Base-by-base conservation (phyloP, 2,888 invertebrate species). In the Melanchra persicariae region DNA sequence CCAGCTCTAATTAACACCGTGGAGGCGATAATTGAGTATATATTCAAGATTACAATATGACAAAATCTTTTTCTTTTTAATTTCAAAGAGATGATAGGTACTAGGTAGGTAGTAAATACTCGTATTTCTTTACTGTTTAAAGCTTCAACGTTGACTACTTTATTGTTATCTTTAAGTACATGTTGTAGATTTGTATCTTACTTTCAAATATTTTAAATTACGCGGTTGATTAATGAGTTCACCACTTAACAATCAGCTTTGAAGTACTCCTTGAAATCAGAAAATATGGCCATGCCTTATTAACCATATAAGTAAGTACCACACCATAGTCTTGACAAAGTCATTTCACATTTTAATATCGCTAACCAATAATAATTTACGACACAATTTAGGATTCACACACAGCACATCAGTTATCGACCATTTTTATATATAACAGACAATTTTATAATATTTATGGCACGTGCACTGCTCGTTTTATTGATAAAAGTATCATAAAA, bases 401-500 rank as follows among this genome's bases (percentile, higher is more conserved):
- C 54, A 58, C 54, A 60, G n/a, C 62, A 34, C 57, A 59, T 69
- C 81, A 70, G 49, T 55, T 68, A 62, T 57, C 65, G 55, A 71
- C 54, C 30, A 83, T 76, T 62, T 63, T 64, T 75, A 54, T 74
- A 54, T 68, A 57, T 45, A 61, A 37, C 66, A 73, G 66, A 61
- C 78, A 64, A 45, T 77, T 73, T 82, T 66, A 70, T 62, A 68
- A 82, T 79, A 85, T 84, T 85, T 85, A 84, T 74, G 73, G 70
- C 63, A 75, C 82, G 75, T 81, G 77, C 79, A 75, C 77, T 74
- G 66, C 69, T 79, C 79, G 79, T 82, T 85, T 85, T 90, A 92
- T 92, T 91, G 90, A 92, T 90, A 92, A 91, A 92, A 88, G 86
- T 85, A 89, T 88, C 91, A 91, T 92, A 92, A 92, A 93, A 85